phyloP scores from a whole-genome alignment of 2,888 invertebrate species.

The Acrocera orbiculus region DNA sequence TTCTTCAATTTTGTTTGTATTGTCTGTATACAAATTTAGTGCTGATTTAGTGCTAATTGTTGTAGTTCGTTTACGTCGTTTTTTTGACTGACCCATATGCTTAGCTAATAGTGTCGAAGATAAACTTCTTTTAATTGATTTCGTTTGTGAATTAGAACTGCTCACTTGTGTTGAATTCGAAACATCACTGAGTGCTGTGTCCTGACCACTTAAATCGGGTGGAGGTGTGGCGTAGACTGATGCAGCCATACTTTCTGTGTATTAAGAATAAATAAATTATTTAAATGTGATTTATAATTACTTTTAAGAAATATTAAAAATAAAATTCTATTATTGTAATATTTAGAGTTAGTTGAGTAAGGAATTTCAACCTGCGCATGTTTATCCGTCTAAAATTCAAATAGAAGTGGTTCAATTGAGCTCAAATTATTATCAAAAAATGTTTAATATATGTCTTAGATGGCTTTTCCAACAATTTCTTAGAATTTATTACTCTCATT shows the following conservation, averaged over 20 bases:
- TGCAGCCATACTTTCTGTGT: constrained; percentile 31
- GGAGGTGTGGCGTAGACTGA: constrained; percentile 34
- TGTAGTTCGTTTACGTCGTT: constrained; percentile 81
- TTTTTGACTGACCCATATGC: constrained; percentile 33
- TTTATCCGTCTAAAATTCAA: no score
- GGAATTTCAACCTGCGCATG: no score
- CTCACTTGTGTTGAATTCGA: constrained; percentile 28
- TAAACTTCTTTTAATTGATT: constrained; percentile 12
- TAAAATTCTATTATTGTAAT: no score
- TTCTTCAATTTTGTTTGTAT: constrained; percentile 2
- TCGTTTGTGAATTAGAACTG: constrained; percentile 18
- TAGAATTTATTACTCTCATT: no score
- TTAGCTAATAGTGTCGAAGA: constrained; percentile 15
- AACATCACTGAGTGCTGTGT: constrained; percentile 32
- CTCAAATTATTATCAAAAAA: no score
- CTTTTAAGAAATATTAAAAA: neutral
- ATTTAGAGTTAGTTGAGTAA: no score
- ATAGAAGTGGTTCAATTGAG: no score
- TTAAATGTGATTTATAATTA: neutral
- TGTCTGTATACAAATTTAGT: constrained; percentile 19
- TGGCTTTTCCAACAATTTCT: no score
- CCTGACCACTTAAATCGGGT: constrained; percentile 32
- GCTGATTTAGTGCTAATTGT: constrained; percentile 56
- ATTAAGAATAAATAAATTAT: neutral
- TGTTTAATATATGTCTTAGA: no score